A percentile compares a stretch with the other conserved stretches of the same genome.
Conservation (phyloP, 2,113 vertebrate species). For the Ceuthmochares aereus region DNA sequence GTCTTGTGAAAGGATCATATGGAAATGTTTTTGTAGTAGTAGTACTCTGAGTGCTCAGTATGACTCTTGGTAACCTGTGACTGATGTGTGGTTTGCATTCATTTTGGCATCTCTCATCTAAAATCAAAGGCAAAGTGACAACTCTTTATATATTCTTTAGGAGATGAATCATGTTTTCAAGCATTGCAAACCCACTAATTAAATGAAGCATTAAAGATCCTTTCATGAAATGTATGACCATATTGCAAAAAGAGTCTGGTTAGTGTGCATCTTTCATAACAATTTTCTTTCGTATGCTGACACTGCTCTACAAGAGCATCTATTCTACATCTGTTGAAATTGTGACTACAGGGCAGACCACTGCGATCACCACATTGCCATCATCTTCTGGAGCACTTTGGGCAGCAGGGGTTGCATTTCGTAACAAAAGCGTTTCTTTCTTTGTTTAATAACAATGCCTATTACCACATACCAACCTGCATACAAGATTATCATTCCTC, state of each 20-base stretch:
- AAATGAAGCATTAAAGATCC: neutral
- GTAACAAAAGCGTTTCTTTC: neutral
- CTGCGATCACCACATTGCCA: neutral
- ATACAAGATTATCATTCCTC: neutral
- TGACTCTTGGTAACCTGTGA: neutral
- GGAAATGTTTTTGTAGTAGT: neutral
- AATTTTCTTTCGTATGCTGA: neutral
- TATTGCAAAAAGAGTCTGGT: neutral
- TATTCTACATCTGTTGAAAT: neutral
- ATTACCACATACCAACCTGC: neutral
- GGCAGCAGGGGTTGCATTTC: neutral
- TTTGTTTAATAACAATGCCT: neutral
- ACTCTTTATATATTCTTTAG: neutral
- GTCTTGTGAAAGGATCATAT: neutral
- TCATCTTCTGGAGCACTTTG: neutral
- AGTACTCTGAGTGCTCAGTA: neutral
- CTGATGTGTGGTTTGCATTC: neutral
- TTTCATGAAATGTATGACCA: neutral
- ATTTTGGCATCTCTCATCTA: conserved; percentile 7
- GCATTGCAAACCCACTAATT: neutral
- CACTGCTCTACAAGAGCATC: neutral
- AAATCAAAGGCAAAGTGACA: conserved; percentile 5
- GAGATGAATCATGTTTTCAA: neutral
- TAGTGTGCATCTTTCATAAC: neutral
- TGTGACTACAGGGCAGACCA: neutral